Evolutionary conservation across 2,797 vertebrate genomes (phyloP), one percentile per base, ranked within the genome.

Genomic region (Ctenochaetus hawaiiensis): DNA sequence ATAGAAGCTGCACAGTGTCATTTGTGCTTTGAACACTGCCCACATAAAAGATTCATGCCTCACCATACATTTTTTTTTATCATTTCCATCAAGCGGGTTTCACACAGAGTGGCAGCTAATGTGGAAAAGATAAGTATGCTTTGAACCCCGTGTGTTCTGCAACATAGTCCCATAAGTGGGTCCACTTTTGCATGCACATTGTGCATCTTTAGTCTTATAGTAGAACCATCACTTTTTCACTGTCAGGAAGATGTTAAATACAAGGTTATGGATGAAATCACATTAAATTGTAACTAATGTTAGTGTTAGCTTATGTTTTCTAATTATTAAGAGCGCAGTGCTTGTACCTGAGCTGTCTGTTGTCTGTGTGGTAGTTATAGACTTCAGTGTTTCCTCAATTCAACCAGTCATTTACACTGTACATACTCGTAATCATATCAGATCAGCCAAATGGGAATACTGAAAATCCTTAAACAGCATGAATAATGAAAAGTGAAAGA

Each of bases 401-500:
- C 64, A 64, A 23, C 22, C 43, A 52, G 44, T 57, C 51, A 54
- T 63, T 72, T 44, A 54, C 44, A 48, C 8, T 41, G 12, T 51
- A 45, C 49, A 59, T 82, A 63, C 77, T 64, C 76, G 34, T 72
- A 77, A 87, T 80, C 64, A 72, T 61, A 79, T 78, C 59, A 59
- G 56, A 85, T 83, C 66, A 79, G 58, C 60, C 26, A 45, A 72
- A 62, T 48, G 47, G 76, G 65, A 80, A 80, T 79, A 60, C 65
- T 78, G 52, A 80, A 85, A 82, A 58, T 45, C 78, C 77, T 80
- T 75, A 63, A 90, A 89, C 72, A 77, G 78, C 76, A 76, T 72
- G 80, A 90, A 80, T 87, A 89, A 90, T 88, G 74, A 84, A 87
- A 92, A 88, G 67, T 77, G 84, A 92, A 92, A 87, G 89, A 86